Evolutionary conservation across 2,888 invertebrate genomes (phyloP).

Genomic region (Brachyptera putata): DNA sequence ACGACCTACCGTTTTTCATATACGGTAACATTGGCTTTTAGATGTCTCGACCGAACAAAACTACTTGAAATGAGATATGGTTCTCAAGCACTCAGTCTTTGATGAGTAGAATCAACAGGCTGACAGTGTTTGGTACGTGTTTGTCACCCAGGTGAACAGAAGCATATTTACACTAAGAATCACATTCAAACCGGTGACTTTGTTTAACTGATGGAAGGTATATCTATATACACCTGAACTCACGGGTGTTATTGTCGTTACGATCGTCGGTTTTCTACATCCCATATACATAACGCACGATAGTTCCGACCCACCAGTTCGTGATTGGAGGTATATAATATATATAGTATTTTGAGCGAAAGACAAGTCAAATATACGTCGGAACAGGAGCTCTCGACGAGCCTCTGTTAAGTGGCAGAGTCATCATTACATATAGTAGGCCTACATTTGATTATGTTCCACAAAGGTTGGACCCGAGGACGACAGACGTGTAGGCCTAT

Average conservation of each 20-base stretch:
- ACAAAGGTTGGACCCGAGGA: not conserved
- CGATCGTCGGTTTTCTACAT: no score
- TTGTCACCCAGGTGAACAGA: conserved; percentile 15
- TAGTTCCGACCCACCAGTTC: no score
- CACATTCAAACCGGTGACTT: not conserved
- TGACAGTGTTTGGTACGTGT: not conserved
- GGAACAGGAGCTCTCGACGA: conserved; percentile 42
- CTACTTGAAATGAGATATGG: no score
- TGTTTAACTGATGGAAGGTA: conserved; percentile 16
- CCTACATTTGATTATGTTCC: not conserved
- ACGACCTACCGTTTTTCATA: no score
- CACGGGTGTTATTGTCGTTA: no score
- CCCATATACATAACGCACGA: no score
- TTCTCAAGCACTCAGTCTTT: not conserved
- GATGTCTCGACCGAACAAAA: no score
- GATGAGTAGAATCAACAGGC: not conserved
- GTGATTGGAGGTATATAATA: not conserved
- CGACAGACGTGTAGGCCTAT: not conserved
- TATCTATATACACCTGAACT: not conserved
- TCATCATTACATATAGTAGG: conserved; percentile 34
- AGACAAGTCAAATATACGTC: conserved; percentile 16
- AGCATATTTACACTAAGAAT: not conserved
- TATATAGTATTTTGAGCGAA: not conserved
- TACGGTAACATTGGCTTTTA: no score
- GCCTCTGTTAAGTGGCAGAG: conserved; percentile 41